A percentile compares a stretch with the other conserved stretches of the same genome.
Conservation (phyloP, 1,140 invertebrate species). For the Rhopalosiphum padi region DNA sequence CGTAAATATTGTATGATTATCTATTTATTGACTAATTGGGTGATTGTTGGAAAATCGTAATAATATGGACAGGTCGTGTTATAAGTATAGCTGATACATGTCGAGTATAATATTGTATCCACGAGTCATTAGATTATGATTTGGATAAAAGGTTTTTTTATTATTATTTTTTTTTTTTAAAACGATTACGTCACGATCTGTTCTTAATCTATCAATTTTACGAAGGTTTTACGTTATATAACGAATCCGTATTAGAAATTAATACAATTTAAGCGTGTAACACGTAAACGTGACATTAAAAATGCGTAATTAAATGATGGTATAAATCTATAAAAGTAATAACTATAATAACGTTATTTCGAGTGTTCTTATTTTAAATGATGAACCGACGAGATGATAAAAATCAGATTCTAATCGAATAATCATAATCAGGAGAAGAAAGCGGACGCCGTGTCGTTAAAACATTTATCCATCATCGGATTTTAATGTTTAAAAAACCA, state of each 20-base stretch:
- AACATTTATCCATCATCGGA: not conserved
- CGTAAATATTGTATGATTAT: not conserved
- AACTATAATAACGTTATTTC: not conserved
- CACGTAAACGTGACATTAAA: not conserved
- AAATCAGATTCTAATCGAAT: conserved; percentile 20
- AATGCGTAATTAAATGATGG: not conserved
- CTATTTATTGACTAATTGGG: not conserved
- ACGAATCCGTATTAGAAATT: not conserved
- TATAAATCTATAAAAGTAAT: not conserved
- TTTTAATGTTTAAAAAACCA: conserved; percentile 22
- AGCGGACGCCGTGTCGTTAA: not conserved
- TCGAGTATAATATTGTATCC: not conserved
- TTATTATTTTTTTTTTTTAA: not conserved
- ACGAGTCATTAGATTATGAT: not conserved
- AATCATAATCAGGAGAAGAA: not conserved
- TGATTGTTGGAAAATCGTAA: not conserved
- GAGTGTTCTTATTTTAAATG: not conserved
- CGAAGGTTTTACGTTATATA: not conserved
- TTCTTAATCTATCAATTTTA: not conserved
- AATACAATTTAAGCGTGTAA: not conserved
- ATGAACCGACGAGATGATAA: not conserved
- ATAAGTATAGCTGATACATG: not conserved
- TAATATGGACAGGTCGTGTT: not conserved
- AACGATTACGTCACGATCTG: not conserved
- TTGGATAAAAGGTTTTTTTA: not conserved